These are phyloP conservation scores for Reinhardtius hippoglossoides DNA, from an alignment of 2,113 vertebrate species.

Conservation along the genomic window DNA sequence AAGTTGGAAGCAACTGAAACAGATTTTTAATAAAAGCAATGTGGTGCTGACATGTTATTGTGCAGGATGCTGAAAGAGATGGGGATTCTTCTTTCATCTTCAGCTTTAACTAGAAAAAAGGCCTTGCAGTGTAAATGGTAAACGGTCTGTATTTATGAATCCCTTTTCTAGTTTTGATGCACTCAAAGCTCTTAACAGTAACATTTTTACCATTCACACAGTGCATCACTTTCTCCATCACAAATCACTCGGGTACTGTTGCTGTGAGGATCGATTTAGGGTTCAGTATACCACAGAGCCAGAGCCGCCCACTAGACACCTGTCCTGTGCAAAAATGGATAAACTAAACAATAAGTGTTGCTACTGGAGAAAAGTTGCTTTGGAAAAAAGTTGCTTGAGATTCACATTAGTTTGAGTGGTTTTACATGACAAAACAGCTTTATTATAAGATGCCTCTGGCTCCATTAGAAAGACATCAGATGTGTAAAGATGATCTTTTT, in stretches of 20 bases:
- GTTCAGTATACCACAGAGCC: not conserved
- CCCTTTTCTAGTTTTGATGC: not conserved
- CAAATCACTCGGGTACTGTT: not conserved
- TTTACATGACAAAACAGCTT: conserved; percentile 82
- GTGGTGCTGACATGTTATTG: conserved; percentile 7
- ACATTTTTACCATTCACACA: not conserved
- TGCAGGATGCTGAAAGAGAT: not conserved
- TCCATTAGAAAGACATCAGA: conserved; percentile 93
- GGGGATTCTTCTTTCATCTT: not conserved
- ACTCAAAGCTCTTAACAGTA: not conserved
- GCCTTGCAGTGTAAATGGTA: not conserved
- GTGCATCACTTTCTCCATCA: not conserved
- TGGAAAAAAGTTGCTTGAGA: conserved; percentile 62
- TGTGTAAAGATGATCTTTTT: conserved; percentile 92
- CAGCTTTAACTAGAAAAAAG: not conserved
- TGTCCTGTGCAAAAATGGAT: conserved; percentile 17
- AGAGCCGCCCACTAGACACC: not conserved
- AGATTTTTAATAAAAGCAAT: conserved; percentile 26
- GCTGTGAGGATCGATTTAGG: not conserved
- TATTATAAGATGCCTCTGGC: conserved; percentile 80
- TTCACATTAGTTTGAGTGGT: conserved; percentile 65
- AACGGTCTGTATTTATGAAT: too few species aligned
- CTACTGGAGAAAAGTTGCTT: conserved; percentile 56
- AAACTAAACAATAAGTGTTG: not conserved
- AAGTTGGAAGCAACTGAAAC: conserved; percentile 20